Percentiles rank a stretch among this genome's conserved stretches.
phyloP scores from a whole-genome alignment of 2,888 invertebrate genomes.

The Cephus pulcher region DNA sequence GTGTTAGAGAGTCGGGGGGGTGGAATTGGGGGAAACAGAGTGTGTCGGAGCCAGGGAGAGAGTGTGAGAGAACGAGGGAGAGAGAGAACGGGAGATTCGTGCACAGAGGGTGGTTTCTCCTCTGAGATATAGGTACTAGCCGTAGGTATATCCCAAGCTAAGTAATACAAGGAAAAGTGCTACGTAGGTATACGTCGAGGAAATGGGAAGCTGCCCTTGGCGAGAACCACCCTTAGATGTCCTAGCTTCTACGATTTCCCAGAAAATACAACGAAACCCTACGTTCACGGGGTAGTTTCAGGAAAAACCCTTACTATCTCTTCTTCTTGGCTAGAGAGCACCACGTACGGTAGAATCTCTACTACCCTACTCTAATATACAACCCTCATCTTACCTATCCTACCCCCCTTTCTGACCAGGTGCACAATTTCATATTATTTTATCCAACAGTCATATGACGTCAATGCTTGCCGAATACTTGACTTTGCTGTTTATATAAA shows the following conservation, averaged over 20 bases:
- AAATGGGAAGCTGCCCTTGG: not conserved
- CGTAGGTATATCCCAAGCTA: conserved; percentile 58
- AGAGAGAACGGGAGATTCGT: conserved; percentile 47
- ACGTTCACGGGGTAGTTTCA: not conserved
- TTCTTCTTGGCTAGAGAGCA: not conserved
- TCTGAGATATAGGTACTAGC: conserved; percentile 59
- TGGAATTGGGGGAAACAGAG: conserved; percentile 57
- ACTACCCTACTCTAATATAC: not conserved
- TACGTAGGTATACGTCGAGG: conserved; percentile 27
- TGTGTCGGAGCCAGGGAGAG: conserved; percentile 53
- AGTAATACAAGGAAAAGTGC: conserved; percentile 65
- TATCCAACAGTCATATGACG: not conserved
- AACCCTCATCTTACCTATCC: not conserved
- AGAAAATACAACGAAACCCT: not conserved
- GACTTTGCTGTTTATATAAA: not conserved
- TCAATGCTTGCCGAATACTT: not conserved
- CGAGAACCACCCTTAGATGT: not conserved
- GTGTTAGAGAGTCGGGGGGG: conserved; percentile 32
- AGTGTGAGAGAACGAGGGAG: conserved; percentile 27
- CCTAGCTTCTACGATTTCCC: not conserved
- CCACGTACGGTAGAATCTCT: not conserved
- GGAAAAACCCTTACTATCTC: not conserved
- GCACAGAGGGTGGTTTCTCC: conserved; percentile 61
- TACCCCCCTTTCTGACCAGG: not conserved
- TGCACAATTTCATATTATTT: not conserved